These are phyloP conservation scores for Dasyornis broadbenti DNA, from an alignment of 2,113 vertebrate genomes.

Conservation along the genomic window DNA sequence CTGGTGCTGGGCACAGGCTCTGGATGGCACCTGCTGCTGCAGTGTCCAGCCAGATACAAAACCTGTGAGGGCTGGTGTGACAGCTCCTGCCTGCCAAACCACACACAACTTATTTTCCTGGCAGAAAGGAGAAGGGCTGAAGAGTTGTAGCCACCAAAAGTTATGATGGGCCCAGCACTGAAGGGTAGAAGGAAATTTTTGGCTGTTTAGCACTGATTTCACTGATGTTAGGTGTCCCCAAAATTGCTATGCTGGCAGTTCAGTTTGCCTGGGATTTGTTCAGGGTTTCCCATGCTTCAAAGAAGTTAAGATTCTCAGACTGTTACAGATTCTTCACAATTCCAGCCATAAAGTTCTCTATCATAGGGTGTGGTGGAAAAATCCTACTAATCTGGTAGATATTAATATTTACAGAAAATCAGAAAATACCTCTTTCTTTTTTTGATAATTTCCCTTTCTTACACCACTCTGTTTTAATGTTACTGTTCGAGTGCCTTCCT, in stretches of 20 bases:
- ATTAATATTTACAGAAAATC: not conserved
- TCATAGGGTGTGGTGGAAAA: not conserved
- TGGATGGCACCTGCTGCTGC: not conserved
- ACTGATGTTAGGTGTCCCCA: not conserved
- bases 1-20: not conserved
- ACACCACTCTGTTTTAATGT: not conserved
- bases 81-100: not conserved
- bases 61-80: not conserved
- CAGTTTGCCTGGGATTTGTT: not conserved
- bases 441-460: not conserved
- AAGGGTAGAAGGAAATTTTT: not conserved
- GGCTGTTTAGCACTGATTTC: not conserved
- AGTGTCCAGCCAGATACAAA: not conserved
- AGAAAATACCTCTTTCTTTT: not conserved
- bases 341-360: not conserved
- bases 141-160: not conserved
- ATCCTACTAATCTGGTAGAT: not conserved
- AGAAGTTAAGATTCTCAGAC: not conserved
- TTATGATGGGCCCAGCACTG: not conserved
- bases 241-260: not conserved
- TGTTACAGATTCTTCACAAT: not conserved
- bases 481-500: not conserved
- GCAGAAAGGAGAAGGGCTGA: not conserved
- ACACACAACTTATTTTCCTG: accelerated
- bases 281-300: not conserved